These are phyloP conservation scores for Oryzaephilus surinamensis DNA, from an alignment of 1,140 invertebrate genomes.

Conservation along the genomic window DNA sequence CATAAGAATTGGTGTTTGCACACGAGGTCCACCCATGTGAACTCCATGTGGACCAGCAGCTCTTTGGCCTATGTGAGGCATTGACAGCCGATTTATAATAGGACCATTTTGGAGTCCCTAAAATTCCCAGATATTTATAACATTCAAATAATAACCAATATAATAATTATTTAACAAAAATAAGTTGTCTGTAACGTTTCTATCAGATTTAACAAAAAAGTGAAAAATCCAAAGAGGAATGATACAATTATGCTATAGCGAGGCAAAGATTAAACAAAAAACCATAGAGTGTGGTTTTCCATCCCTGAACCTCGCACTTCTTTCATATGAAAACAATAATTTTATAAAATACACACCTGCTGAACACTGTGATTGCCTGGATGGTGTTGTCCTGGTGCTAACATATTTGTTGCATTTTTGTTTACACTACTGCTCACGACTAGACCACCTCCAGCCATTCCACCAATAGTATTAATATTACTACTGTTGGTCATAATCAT, in stretches of 20 bases:
- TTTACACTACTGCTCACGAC: slow-evolving; percentile 59
- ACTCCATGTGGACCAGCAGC: slow-evolving; percentile 33
- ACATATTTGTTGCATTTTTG: slow-evolving; percentile 43
- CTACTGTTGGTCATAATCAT: slow-evolving; percentile 63
- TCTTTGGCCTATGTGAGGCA: slow-evolving; percentile 38
- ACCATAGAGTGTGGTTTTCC: slow-evolving; percentile 5
- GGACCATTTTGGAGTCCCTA: slow-evolving; percentile 59
- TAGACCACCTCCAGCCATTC: slow-evolving; percentile 49
- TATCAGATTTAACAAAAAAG: too few species aligned
- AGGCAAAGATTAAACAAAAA: slow-evolving; percentile 8
- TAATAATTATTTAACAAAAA: too few species aligned
- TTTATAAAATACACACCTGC: slow-evolving; percentile 35
- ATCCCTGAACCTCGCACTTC: slow-evolving; percentile 4
- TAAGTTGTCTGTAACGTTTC: slow-evolving; percentile 5
- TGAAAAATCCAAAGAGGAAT: neutral
- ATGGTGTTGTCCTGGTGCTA: slow-evolving; percentile 32
- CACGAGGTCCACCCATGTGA: slow-evolving; percentile 39
- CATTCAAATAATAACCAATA: neutral
- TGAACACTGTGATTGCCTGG: slow-evolving; percentile 36
- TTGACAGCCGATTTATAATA: slow-evolving; percentile 48
- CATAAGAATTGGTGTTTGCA: slow-evolving; percentile 38
- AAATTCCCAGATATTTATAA: too few species aligned
- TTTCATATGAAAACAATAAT: neutral
- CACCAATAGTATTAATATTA: slow-evolving; percentile 50
- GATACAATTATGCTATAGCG: slow-evolving; percentile 3